Base-by-base conservation (phyloP, 2,797 vertebrate species). In the Diceros bicornis region DNA sequence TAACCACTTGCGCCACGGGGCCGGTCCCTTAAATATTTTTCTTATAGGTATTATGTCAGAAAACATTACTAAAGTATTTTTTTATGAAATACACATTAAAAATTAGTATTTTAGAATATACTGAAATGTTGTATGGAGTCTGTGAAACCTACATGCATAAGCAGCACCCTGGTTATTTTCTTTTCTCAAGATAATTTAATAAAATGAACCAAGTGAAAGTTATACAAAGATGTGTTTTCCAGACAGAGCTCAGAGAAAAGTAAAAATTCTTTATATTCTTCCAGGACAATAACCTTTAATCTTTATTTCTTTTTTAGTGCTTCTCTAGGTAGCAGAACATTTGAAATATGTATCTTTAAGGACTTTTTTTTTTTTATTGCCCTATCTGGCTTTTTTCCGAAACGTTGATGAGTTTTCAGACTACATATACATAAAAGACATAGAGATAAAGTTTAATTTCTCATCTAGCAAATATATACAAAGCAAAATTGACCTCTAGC, bases 151-250 rank as follows among this genome's bases (percentile, higher is more conserved):
- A 17, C 7, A 20, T 69, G 61, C 69, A 10, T 86, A 92, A 69
- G n/a, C 59, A 86, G 17, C 64, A 74, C 75, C 17, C 44, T 69
- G 32, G 72, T n/a, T 71, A 16, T 89, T 89, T 84, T 94, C 44
- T 79, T 64, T 82, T 55, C 34, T 96, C 16, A 20, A 71, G 23
- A 59, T 91, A 83, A 50, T 79, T 68, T 85, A 68, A 52, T 94
- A 93, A 75, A 96, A 79, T 95, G 86, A 93, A 23, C 25, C 87
- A 47, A 62, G 75, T 92, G 66, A 88, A 71, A 81, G 44, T 75
- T 61, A 72, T 68, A 79, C 72, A 81, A 61, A 84, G 29, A 52
- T 87, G 13, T 4, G 32, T 84, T 87, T 96, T 69, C 74, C 9
- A 95, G 14, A n/a, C 9, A 95, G 14, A n/a, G 27, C 18, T 37